These are phyloP conservation scores for Poliocrania exsul DNA, from an alignment of 2,797 vertebrate genomes.

Conservation along the genomic window DNA sequence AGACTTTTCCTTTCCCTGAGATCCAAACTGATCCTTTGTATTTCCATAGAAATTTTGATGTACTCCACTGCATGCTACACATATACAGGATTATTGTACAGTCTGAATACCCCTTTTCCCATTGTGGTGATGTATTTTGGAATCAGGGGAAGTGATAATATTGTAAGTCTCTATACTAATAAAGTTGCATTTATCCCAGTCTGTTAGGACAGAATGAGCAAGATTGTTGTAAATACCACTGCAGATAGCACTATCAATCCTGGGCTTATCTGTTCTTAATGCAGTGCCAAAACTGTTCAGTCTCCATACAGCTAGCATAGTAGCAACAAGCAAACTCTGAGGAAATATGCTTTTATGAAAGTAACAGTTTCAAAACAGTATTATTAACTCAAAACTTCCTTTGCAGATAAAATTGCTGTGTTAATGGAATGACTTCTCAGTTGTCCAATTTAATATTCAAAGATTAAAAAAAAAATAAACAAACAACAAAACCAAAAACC, in stretches of 20 bases:
- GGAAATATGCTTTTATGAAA: neutral
- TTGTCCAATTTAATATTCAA: neutral
- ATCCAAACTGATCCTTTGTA: neutral
- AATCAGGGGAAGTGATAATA: neutral
- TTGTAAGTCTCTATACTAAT: neutral
- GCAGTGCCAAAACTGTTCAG: neutral
- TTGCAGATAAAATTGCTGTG: slow-evolving; percentile 18
- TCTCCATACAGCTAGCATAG: neutral
- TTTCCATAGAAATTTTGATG: neutral
- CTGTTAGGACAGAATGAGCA: neutral
- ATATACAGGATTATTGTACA: neutral
- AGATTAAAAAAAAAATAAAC: neutral
- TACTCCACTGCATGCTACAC: neutral
- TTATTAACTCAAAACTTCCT: slow-evolving; percentile 23
- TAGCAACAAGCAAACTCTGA: neutral
- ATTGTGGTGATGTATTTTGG: neutral
- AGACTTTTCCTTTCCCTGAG: neutral
- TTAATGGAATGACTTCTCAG: neutral
- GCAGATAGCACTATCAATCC: neutral
- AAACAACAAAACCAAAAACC: neutral
- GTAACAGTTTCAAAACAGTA: neutral
- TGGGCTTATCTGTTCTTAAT: neutral
- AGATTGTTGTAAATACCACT: neutral
- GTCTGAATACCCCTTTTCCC: neutral
- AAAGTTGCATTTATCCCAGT: neutral